Evolutionary conservation across 2,888 invertebrate species (phyloP).

Genomic region (Cordilura impudica): DNA sequence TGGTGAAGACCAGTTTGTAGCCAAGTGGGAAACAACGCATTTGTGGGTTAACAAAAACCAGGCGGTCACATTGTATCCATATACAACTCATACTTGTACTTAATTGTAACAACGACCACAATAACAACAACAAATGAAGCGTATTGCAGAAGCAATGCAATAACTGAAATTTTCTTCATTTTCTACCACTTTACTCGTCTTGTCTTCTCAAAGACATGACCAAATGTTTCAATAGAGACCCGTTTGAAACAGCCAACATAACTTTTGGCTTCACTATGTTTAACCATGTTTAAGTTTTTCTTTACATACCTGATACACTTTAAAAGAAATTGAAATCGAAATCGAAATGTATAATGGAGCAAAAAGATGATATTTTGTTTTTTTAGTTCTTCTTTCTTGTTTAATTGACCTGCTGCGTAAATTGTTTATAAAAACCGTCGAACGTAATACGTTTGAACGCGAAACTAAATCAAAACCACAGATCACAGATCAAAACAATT

Average conservation of each 20-base stretch:
- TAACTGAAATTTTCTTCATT: constrained; percentile 51
- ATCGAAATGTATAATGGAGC: neutral
- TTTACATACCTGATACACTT: constrained; percentile 4
- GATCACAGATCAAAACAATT: constrained; percentile 37
- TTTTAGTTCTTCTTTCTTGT: constrained; percentile 27
- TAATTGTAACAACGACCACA: constrained; percentile 33
- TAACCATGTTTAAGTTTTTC: constrained; percentile 25
- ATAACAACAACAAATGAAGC: constrained; percentile 33
- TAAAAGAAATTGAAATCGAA: constrained; percentile 42
- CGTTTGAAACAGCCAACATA: constrained; percentile 56
- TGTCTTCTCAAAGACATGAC: constrained; percentile 56
- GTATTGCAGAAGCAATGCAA: constrained; percentile 60
- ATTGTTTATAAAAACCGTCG: neutral
- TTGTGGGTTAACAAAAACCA: constrained; percentile 46
- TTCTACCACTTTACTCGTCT: constrained; percentile 32
- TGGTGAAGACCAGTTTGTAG: no score
- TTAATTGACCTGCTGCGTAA: constrained; percentile 34
- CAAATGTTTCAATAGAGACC: constrained; percentile 57
- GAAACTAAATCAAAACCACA: constrained; percentile 17
- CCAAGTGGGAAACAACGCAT: no score
- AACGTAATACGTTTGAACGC: constrained; percentile 15
- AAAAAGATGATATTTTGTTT: constrained; percentile 24
- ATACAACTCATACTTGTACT: constrained; percentile 10
- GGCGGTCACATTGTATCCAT: constrained; percentile 23
- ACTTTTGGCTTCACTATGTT: constrained; percentile 53